phyloP scores from a whole-genome alignment of 1,140 invertebrate species.

The Cephus cinctus region DNA sequence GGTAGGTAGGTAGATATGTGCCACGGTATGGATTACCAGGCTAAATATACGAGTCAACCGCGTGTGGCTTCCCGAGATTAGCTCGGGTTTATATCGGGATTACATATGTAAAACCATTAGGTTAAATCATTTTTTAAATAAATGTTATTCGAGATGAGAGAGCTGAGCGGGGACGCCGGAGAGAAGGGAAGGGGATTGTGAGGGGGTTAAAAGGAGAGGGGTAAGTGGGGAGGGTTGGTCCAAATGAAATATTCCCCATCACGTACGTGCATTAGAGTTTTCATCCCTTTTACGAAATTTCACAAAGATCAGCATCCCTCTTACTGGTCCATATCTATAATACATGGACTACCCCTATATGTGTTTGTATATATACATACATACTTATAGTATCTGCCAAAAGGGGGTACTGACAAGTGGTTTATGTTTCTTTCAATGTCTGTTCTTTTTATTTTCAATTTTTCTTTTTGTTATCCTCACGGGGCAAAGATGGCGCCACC shows the following conservation, averaged over 20 bases:
- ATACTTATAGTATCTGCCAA: no score
- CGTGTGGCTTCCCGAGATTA: conserved; percentile 54
- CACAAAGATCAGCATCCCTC: no score
- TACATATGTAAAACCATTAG: conserved; percentile 57
- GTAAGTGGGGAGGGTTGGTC: conserved; percentile 6
- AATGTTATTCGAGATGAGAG: conserved; percentile 37
- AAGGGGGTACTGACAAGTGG: no score
- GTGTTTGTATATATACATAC: no score
- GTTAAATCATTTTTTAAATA: conserved; percentile 57
- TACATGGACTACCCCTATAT: no score
- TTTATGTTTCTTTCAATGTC: not conserved
- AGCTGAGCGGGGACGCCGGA: no score
- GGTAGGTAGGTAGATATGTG: conserved; percentile 16
- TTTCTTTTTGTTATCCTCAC: no score
- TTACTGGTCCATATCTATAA: no score
- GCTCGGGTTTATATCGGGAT: conserved; percentile 55
- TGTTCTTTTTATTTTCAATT: not conserved
- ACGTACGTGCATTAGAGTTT: conserved; percentile 23
- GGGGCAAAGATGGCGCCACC: no score
- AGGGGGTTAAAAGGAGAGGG: not conserved
- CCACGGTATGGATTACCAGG: conserved; percentile 32
- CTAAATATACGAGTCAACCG: conserved; percentile 42
- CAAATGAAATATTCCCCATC: conserved; percentile 28
- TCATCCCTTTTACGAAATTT: no score
- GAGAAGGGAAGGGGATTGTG: conserved; percentile 1